Base-by-base conservation (phyloP, 2,797 vertebrate genomes). In the Protosalanx chinensis region DNA sequence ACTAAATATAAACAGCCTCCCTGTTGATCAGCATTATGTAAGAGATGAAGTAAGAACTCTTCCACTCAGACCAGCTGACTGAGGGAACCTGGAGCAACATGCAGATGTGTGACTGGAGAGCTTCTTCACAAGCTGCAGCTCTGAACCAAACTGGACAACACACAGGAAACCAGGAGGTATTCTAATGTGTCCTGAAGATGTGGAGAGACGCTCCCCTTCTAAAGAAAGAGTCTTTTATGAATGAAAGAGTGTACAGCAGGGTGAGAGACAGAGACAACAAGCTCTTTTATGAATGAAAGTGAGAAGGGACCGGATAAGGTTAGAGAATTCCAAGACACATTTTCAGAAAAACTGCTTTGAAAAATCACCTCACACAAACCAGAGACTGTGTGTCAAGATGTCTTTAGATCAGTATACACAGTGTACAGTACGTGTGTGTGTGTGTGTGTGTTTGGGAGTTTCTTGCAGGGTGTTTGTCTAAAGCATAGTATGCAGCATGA, bases 1-100 rank as follows among this genome's bases (percentile, higher is more conserved):
- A 80, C 76, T 79, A 83, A 86, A 86, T 86, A 83, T 76, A 84
- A 70, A 64, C 32, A n/a, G 76, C 57, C 68, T 73, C 80, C 69
- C 64, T 76, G 68, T 60, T 76, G 63, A 41, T 70, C n/a, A 70
- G 81, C 69, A 70, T 86, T 85, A 86, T 67, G 77, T 75, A 85
- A 87, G 73, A 80, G 64, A 12, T 69, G 49, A 72, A 64, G 63
- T 68, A 66, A 75, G 10, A 61, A 56, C 4, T n/a, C 15, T 16
- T 56, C 51, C 51, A 56, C 18, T 16, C 18, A 56, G 18, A 56
- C 51, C 3, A 12, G 41, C 41, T 41, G 41, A 41, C 41, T 12
- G 41, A 10, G 10, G 12, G 8, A 12, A 41, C 8, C 41, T 12
- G 41, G 41, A 41, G 2, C 41, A 41, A 12, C 41, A 41, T 12